Evolutionary conservation across 2,797 vertebrate species (phyloP), one percentile per base, ranked within the genome.

Genomic region (Gorsachius magnificus): DNA sequence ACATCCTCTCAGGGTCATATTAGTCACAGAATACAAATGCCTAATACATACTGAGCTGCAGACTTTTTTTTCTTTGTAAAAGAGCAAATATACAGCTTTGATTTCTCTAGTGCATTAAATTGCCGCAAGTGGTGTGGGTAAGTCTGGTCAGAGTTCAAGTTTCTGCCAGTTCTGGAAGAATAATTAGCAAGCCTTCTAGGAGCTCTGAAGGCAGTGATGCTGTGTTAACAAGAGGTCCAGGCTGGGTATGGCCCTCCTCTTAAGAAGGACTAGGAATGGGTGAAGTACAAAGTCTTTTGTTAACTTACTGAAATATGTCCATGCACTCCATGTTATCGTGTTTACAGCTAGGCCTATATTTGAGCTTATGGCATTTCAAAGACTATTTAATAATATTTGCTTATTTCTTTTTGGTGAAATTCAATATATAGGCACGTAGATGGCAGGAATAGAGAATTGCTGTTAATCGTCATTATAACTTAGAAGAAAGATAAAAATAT

Each of bases 31-130:
- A 86, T 21, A 76, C 54, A 90, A 87, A 82, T 29, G 18, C 76
- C 48, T 90, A 45, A 85, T 83, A 78, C 0, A 10, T 51, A 69
- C 76, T 58, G 83, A 94, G 41, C 57, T 77, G 41, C 72, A 86
- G 72, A 56, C 77, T 50, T 78, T 65, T 81, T 50, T 43, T 6
- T 41, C 74, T 85, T 70, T 92, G 35, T 53, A 86, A 82, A 83
- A 96, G 89, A 82, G 83, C 72, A 96, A 96, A 95, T 95, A 94
- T 51, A 94, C 93, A 96, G 58, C 80, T 86, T 69, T 87, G 92
- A 96, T 96, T 97, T 97, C 94, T 96, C 94, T 69, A 90, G 96
- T 94, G 96, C 87, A 94, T 96, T 96, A 78, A 88, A 93, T 58
- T 88, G 93, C 93, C 13, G 1, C 65, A 45, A 95, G 94, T 90